Evolutionary conservation across 2,888 invertebrate genomes (phyloP).

Genomic region (Spicauda simplicius): DNA sequence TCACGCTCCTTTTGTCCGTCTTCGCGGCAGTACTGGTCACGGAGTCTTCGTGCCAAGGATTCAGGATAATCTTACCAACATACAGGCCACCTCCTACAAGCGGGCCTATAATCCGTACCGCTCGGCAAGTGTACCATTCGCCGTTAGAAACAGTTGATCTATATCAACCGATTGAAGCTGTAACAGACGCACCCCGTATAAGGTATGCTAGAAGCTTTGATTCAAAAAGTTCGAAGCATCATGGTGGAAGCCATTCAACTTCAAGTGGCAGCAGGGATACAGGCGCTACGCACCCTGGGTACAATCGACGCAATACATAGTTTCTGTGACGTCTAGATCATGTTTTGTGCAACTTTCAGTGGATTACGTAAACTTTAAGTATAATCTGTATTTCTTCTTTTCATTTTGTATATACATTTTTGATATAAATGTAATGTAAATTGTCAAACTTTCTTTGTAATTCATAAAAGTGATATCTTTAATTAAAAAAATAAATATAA

Average conservation of each 20-base stretch:
- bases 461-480: no score
- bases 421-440: no score
- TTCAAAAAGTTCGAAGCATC: conserved; percentile 51
- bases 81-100: conserved; percentile 47
- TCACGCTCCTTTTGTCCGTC: conserved; percentile 36
- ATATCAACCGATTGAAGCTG: no score
- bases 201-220: conserved; percentile 53
- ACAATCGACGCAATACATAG: conserved; percentile 55
- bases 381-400: no score
- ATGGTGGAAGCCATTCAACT: conserved; percentile 49
- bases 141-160: no score
- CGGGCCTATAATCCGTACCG: conserved; percentile 44
- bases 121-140: conserved; percentile 43
- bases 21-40: conserved; percentile 44
- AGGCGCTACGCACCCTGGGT: conserved; percentile 57
- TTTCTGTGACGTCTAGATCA: neutral
- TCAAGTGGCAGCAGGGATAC: conserved; percentile 51
- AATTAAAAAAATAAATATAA: no score
- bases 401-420: no score
- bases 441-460: no score
- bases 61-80: conserved; percentile 47
- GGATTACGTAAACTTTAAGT: no score
- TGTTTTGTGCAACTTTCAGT: neutral
- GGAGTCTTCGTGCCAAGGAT: conserved; percentile 46
- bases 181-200: conserved; percentile 43